These are phyloP conservation scores for Meteorus cinctellus DNA, from an alignment of 2,888 invertebrate genomes.

Conservation along the genomic window DNA sequence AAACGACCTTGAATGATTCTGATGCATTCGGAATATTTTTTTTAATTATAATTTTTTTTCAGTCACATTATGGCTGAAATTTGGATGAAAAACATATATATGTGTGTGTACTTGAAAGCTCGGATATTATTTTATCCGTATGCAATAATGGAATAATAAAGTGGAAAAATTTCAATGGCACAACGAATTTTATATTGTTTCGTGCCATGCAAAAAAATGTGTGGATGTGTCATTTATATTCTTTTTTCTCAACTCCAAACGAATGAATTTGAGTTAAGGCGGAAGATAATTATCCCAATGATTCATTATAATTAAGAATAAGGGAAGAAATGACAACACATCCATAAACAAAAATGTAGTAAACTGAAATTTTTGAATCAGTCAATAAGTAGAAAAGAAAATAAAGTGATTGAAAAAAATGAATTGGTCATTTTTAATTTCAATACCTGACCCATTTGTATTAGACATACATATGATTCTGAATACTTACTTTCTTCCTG, in stretches of 20 bases:
- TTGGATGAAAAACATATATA: slow-evolving; percentile 16
- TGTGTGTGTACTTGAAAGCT: slow-evolving; percentile 8
- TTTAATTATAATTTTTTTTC: neutral
- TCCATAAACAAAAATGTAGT: slow-evolving; percentile 68
- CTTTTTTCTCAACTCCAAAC: neutral
- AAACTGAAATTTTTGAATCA: slow-evolving; percentile 68
- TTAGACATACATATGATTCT: neutral
- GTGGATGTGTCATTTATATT: neutral
- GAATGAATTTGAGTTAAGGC: neutral
- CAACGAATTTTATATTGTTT: slow-evolving; percentile 57
- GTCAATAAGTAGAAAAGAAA: slow-evolving; percentile 69
- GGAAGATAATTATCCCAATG: slow-evolving; percentile 13
- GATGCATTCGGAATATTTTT: neutral
- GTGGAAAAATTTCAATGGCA: slow-evolving; percentile 31
- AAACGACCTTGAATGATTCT: neutral
- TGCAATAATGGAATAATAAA: slow-evolving; percentile 38
- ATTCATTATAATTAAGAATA: slow-evolving; percentile 47
- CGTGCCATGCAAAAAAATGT: slow-evolving; percentile 43
- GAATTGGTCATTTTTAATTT: slow-evolving; percentile 15
- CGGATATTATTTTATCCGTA: slow-evolving; percentile 9
- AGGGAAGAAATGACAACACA: slow-evolving; percentile 46
- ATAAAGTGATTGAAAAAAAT: slow-evolving; percentile 61
- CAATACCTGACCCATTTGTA: too few relatives aligned
- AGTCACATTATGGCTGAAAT: slow-evolving; percentile 19
- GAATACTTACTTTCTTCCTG: neutral